A percentile compares a stretch with the other conserved stretches of the same genome.
Conservation (phyloP, 2,797 vertebrate species). For the Champsocephalus esox region DNA sequence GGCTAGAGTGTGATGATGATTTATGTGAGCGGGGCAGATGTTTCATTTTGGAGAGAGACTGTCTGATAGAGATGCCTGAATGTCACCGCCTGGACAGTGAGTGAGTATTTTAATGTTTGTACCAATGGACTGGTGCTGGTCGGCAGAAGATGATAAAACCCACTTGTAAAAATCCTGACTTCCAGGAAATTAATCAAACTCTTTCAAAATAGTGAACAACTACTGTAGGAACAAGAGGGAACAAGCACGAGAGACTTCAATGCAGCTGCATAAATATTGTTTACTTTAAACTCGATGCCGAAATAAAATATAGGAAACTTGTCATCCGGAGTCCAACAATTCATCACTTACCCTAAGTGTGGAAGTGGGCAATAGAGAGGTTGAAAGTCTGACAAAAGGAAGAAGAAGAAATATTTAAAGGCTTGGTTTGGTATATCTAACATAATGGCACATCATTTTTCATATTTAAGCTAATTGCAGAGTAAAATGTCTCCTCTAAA, state of each 20-base stretch:
- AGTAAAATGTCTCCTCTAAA: slow-evolving; percentile 12
- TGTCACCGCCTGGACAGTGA: slow-evolving; percentile 63
- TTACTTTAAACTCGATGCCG: neutral
- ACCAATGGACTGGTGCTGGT: slow-evolving; percentile 3
- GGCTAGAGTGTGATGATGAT: slow-evolving; percentile 75
- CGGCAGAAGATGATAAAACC: slow-evolving; percentile 1
- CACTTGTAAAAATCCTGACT: slow-evolving; percentile 7
- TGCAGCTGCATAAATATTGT: neutral
- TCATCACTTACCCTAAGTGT: neutral
- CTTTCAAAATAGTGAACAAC: neutral
- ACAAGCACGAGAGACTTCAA: neutral
- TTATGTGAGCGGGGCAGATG: slow-evolving; percentile 75
- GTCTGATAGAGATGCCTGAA: slow-evolving; percentile 68
- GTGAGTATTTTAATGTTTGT: slow-evolving; percentile 21
- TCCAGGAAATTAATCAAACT: slow-evolving; percentile 1
- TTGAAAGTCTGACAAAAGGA: slow-evolving; percentile 15
- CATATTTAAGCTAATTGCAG: slow-evolving; percentile 15
- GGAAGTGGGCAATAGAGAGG: slow-evolving; percentile 1
- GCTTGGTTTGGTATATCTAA: slow-evolving; percentile 7
- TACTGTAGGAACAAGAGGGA: neutral
- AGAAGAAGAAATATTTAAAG: slow-evolving; percentile 1
- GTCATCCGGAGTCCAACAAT: neutral
- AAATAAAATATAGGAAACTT: neutral
- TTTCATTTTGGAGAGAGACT: slow-evolving; percentile 69
- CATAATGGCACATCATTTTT: slow-evolving; percentile 14